Conservation (phyloP, 2,797 vertebrate species). For the Argya squamiceps region DNA sequence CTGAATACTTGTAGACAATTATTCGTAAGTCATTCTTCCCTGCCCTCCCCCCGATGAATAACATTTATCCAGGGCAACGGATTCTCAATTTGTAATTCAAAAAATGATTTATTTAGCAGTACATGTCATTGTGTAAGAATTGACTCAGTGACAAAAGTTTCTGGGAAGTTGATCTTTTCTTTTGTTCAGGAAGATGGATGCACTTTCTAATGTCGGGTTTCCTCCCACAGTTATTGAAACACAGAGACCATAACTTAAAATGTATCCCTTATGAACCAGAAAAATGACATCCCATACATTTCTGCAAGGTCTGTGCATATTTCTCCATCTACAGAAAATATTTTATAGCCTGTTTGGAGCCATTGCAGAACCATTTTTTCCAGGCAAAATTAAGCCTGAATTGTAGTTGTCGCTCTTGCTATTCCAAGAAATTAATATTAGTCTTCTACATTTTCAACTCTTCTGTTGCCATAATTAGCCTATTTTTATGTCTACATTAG, state of each 20-base stretch:
- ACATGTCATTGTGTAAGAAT: constrained; percentile 20
- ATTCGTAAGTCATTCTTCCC: not conserved
- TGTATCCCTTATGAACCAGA: not conserved
- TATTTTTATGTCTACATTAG: not conserved
- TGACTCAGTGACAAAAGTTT: constrained; percentile 28
- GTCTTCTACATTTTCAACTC: not conserved
- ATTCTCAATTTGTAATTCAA: constrained; percentile 33
- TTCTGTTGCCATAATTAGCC: not conserved
- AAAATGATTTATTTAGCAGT: constrained; percentile 52
- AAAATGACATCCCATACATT: not conserved
- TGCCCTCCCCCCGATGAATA: not conserved
- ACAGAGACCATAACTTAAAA: not conserved
- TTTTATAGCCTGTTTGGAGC: not conserved
- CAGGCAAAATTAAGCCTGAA: not conserved
- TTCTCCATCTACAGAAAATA: not conserved
- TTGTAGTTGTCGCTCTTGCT: not conserved
- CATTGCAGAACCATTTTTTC: not conserved
- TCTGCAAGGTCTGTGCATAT: not conserved
- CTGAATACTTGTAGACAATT: constrained; percentile 20
- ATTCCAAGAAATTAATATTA: not conserved
- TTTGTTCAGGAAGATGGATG: constrained; percentile 39
- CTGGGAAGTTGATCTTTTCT: constrained; percentile 38
- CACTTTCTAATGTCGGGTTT: not conserved
- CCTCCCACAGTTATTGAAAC: constrained; percentile 19
- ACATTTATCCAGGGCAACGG: not conserved